Evolutionary conservation across 1,140 invertebrate species (phyloP).

Genomic region (Pomphorhynchus laevis): DNA sequence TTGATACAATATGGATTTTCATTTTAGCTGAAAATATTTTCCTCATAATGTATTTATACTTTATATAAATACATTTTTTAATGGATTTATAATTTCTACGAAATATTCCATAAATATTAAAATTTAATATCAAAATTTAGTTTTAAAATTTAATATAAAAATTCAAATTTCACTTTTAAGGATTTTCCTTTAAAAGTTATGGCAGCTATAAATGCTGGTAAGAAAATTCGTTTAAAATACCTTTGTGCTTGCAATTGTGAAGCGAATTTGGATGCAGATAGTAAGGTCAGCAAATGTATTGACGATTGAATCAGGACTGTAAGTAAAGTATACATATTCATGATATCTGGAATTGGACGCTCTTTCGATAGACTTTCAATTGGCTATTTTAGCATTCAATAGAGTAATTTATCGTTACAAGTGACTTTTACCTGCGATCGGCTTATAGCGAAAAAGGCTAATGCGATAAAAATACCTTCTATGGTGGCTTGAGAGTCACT

Average conservation of each 20-base stretch:
- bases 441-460: constrained; percentile 87
- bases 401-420: background rate
- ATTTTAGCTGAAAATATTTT: too few species aligned
- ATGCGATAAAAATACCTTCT: constrained; percentile 50
- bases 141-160: too few species aligned
- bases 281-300: constrained; percentile 37
- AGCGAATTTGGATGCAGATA: background rate
- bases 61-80: too few species aligned
- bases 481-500: constrained; percentile 81
- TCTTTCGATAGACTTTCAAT: constrained; percentile 58
- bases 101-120: too few species aligned
- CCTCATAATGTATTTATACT: too few species aligned
- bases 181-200: too few species aligned
- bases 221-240: background rate
- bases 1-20: too few species aligned
- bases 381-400: constrained; percentile 27
- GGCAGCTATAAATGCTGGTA: too few species aligned
- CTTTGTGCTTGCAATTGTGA: background rate
- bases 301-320: constrained; percentile 74
- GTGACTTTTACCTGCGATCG: constrained; percentile 42
- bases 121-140: too few species aligned
- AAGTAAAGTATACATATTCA: constrained; percentile 76
- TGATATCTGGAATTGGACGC: constrained; percentile 81
- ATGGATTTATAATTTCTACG: too few species aligned
- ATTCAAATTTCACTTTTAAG: too few species aligned